Conservation (phyloP, 2,797 vertebrate genomes). For the Danio choprae region DNA sequence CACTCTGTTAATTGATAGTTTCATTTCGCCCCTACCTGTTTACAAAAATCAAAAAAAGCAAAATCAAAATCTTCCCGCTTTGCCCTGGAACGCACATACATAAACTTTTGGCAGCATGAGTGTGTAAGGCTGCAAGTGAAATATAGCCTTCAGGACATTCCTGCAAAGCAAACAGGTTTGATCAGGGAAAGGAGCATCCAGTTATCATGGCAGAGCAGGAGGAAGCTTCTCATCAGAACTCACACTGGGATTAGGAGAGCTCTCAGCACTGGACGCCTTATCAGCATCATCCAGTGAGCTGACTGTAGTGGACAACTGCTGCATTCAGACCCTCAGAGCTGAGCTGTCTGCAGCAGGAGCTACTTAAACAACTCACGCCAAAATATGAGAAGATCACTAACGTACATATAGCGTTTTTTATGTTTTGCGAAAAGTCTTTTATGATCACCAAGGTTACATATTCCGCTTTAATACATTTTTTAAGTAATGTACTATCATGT, state of each 20-base stretch:
- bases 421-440: not conserved
- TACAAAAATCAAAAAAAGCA: not conserved
- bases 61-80: not conserved
- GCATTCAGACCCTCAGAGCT: conserved; percentile 9
- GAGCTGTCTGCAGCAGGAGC: conserved; percentile 1
- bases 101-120: not conserved
- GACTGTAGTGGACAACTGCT: conserved; percentile 18
- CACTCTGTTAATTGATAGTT: too few relatives aligned
- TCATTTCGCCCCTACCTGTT: not conserved
- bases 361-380: not conserved
- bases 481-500: too few relatives aligned
- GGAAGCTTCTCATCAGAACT: conserved; percentile 40
- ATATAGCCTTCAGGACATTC: conserved; percentile 42
- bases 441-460: not conserved
- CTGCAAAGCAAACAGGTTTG: conserved; percentile 24
- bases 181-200: conserved; percentile 54
- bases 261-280: conserved; percentile 48
- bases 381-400: not conserved
- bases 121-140: conserved; percentile 16
- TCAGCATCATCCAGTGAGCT: conserved; percentile 51
- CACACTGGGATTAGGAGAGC: conserved; percentile 39
- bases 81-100: not conserved
- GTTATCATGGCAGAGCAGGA: conserved; percentile 63
- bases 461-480: too few relatives aligned
- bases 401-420: not conserved